phyloP scores from a whole-genome alignment of 2,113 vertebrate species.

The Lates calcarifer region DNA sequence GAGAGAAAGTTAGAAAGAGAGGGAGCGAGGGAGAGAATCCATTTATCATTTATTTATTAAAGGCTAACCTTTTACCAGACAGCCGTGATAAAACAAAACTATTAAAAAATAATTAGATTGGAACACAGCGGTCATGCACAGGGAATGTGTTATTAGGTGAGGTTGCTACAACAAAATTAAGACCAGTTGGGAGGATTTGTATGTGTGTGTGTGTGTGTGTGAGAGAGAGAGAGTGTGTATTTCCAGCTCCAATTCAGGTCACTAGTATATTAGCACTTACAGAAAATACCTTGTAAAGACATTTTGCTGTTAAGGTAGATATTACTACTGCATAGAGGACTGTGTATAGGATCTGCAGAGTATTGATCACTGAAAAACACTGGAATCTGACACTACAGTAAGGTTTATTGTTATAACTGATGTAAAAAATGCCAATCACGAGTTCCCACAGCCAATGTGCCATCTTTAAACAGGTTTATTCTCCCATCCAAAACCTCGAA shows the following conservation, averaged over 20 bases:
- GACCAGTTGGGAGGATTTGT: neutral
- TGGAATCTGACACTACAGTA: no score
- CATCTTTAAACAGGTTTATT: neutral
- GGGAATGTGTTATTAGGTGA: conserved; percentile 5
- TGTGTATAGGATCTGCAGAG: no score
- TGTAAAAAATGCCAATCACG: no score
- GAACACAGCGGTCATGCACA: neutral
- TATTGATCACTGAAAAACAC: no score
- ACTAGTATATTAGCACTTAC: neutral
- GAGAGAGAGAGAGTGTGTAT: no score
- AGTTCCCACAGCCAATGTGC: neutral
- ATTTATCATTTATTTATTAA: conserved; percentile 68
- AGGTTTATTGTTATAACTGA: no score
- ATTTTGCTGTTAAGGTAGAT: neutral
- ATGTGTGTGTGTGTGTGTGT: conserved; percentile 2
- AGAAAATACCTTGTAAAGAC: neutral
- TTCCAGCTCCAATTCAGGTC: neutral
- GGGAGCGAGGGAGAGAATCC: conserved; percentile 10
- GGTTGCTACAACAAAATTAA: neutral
- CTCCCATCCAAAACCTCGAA: neutral
- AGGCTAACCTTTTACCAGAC: conserved; percentile 56
- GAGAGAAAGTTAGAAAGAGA: neutral
- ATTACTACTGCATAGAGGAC: neutral
- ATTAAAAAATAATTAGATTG: conserved; percentile 54
- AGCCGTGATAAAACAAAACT: conserved; percentile 47